Evolutionary conservation across 2,888 invertebrate genomes (phyloP).

Genomic region (Pycnomerus fuliginosus): DNA sequence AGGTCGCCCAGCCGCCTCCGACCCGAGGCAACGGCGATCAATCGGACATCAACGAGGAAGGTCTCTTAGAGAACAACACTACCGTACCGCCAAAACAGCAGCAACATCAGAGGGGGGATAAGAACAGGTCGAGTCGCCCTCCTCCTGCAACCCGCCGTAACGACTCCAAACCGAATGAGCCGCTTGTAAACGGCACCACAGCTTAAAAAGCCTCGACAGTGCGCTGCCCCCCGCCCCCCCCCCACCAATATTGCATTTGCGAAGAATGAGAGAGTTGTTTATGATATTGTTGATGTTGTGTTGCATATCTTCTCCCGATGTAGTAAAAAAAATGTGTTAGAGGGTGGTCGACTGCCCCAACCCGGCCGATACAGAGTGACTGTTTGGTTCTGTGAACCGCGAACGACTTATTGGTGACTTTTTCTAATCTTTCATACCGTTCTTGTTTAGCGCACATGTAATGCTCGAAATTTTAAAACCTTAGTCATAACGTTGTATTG

Average conservation of each 20-base stretch:
- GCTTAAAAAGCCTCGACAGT: constrained; percentile 46
- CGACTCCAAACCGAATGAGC: constrained; percentile 60
- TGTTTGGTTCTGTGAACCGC: constrained; percentile 51
- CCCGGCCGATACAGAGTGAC: constrained; percentile 49
- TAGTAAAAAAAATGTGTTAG: constrained; percentile 38
- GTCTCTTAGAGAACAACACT: background rate
- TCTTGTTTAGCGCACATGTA: constrained; percentile 44
- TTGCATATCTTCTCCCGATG: constrained; percentile 43
- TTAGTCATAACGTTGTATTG: constrained; percentile 12
- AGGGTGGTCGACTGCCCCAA: constrained; percentile 48
- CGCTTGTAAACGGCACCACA: constrained; percentile 67
- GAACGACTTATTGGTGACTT: constrained; percentile 42
- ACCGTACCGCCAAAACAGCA: constrained; percentile 18
- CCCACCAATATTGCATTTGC: constrained; percentile 6
- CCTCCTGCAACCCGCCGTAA: constrained; percentile 46
- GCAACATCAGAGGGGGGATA: constrained; percentile 24
- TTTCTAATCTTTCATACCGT: constrained; percentile 50
- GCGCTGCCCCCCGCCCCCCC: background rate
- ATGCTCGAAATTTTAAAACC: constrained; percentile 28
- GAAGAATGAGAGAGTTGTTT: no score
- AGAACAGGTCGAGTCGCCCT: constrained; percentile 43
- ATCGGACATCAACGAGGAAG: constrained; percentile 9
- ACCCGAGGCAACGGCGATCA: background rate
- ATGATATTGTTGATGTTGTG: constrained; percentile 33
- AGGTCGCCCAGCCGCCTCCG: constrained; percentile 23